Conservation (phyloP, 2,888 invertebrate species). For the Tiliacea citrago region DNA sequence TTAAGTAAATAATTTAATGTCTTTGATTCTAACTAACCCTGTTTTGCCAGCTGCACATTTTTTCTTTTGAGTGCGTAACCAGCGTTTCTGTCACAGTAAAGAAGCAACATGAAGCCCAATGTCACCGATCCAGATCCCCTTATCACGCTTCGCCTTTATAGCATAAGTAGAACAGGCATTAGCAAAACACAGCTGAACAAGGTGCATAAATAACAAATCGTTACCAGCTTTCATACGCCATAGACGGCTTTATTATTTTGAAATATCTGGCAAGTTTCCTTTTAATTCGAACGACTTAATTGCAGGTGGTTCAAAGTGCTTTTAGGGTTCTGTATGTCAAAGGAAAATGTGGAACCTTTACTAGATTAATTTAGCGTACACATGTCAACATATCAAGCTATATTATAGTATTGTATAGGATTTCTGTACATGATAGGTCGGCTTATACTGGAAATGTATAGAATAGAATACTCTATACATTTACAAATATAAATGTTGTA, state of each 20-base stretch:
- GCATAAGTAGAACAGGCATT: slow-evolving; percentile 38
- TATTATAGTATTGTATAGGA: too few species aligned
- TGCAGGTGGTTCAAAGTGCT: slow-evolving; percentile 9
- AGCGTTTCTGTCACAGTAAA: neutral
- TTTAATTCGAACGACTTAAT: slow-evolving; percentile 26
- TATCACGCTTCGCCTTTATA: slow-evolving; percentile 22
- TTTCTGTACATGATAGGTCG: too few species aligned
- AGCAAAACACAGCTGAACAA: slow-evolving; percentile 31
- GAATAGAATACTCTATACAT: too few species aligned
- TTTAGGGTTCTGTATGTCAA: neutral
- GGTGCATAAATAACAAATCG: slow-evolving; percentile 42
- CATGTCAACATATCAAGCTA: too few species aligned
- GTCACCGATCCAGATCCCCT: neutral
- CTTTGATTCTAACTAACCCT: neutral
- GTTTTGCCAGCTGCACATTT: neutral
- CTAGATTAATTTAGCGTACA: slow-evolving; percentile 8
- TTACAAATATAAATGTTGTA: too few species aligned
- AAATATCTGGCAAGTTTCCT: slow-evolving; percentile 40
- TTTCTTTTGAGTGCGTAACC: neutral
- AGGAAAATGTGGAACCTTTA: slow-evolving; percentile 28
- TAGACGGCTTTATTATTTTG: slow-evolving; percentile 30
- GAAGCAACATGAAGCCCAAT: neutral
- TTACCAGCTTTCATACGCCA: slow-evolving; percentile 34
- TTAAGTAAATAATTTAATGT: too few species aligned
- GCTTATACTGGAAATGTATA: too few species aligned